Percentiles rank a stretch among this genome's conserved stretches.
Conservation (phyloP, 2,888 invertebrate species). For the Oligia latruncula region DNA sequence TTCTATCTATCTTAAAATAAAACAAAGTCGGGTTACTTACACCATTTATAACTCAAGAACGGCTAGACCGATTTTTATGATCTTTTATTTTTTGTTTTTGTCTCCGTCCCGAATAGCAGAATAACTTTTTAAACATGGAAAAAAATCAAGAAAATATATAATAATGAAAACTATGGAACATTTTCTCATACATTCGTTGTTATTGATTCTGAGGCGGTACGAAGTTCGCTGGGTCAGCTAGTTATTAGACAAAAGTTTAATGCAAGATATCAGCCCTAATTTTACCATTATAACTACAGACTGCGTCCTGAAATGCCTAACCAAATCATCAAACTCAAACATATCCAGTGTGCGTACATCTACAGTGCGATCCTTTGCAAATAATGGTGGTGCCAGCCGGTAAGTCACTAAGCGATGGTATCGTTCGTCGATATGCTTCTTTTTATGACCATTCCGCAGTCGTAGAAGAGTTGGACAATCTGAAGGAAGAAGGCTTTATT, state of each 20-base stretch:
- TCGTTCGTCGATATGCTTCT: constrained; percentile 85
- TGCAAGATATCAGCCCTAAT: background rate
- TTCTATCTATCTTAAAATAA: background rate
- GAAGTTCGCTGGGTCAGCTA: background rate
- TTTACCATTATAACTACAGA: background rate
- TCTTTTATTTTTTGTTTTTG: background rate
- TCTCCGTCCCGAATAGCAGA: too few species aligned
- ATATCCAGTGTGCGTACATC: constrained; percentile 72
- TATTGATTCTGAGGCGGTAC: too few species aligned
- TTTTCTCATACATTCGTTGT: too few species aligned
- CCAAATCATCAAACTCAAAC: background rate
- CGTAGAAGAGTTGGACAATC: constrained; percentile 79
- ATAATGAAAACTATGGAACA: too few species aligned
- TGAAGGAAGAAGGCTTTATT: constrained; percentile 67
- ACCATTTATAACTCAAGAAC: background rate
- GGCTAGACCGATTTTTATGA: background rate
- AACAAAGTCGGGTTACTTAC: background rate
- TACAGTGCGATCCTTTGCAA: constrained; percentile 72
- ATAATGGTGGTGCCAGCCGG: constrained; percentile 81
- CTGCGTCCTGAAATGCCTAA: background rate
- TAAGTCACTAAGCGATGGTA: constrained; percentile 88
- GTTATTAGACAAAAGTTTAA: background rate
- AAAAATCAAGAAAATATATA: too few species aligned
- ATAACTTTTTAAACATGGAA: too few species aligned
- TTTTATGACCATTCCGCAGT: constrained; percentile 85